These are phyloP conservation scores for Lithophane semibrunnea DNA, from an alignment of 2,888 invertebrate species.

Conservation along the genomic window DNA sequence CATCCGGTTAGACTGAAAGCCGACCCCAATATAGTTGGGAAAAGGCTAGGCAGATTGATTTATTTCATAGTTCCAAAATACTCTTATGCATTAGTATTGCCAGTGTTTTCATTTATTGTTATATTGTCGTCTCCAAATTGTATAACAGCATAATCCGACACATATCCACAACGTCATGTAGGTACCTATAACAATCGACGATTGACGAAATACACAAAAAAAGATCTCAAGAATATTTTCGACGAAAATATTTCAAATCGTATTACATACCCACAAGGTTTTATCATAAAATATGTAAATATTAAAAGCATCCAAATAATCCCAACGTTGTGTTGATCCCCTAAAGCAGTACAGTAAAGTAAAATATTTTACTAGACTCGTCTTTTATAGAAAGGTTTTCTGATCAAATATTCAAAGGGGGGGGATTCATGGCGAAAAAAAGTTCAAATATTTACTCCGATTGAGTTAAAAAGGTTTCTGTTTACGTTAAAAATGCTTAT, in stretches of 20 bases:
- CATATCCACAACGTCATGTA: background rate
- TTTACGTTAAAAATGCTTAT: slow-evolving; percentile 37
- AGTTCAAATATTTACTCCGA: slow-evolving; percentile 65
- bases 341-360: slow-evolving; percentile 66
- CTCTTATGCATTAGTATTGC: too few relatives aligned
- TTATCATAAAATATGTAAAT: slow-evolving; percentile 75
- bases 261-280: slow-evolving; percentile 66
- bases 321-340: slow-evolving; percentile 62
- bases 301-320: slow-evolving; percentile 75
- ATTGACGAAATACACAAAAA: slow-evolving; percentile 15
- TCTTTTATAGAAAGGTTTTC: slow-evolving; percentile 66
- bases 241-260: slow-evolving; percentile 61
- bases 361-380: slow-evolving; percentile 70
- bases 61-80: too few relatives aligned
- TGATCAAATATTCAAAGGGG: slow-evolving; percentile 79
- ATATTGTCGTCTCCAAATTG: too few relatives aligned
- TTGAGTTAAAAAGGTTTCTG: slow-evolving; percentile 50
- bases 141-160: background rate
- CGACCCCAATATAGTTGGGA: too few relatives aligned
- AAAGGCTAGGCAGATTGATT: too few relatives aligned
- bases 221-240: slow-evolving; percentile 37
- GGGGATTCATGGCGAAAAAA: slow-evolving; percentile 64
- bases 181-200: slow-evolving; percentile 5
- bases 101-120: too few relatives aligned
- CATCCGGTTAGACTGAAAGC: too few relatives aligned